Conservation (phyloP, 1,140 invertebrate genomes). For the Brachionus koreanus region DNA sequence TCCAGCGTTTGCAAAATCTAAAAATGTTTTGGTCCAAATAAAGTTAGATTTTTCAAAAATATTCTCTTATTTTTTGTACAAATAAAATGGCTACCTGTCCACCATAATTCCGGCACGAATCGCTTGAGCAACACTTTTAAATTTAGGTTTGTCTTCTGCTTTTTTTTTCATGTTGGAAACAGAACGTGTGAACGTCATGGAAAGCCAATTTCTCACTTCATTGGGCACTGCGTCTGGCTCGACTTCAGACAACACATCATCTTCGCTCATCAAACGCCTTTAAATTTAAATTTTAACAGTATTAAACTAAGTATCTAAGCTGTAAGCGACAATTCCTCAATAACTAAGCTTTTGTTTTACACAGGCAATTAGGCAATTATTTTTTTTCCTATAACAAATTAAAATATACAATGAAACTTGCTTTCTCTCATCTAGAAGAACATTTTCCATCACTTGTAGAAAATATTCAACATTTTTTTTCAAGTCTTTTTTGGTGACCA, state of each 20-base stretch:
- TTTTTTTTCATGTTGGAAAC: constrained; percentile 56
- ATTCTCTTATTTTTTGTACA: background rate
- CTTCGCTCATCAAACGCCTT: constrained; percentile 66
- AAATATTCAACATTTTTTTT: constrained; percentile 43
- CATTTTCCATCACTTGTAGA: constrained; percentile 35
- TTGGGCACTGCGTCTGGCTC: constrained; percentile 88
- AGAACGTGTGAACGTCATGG: constrained; percentile 86
- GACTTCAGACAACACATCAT: constrained; percentile 86
- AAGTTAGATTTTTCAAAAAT: background rate
- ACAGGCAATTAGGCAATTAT: background rate
- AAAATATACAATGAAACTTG: constrained; percentile 43
- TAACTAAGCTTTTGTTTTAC: constrained; percentile 9
- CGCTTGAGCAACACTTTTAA: constrained; percentile 91
- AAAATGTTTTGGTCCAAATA: background rate
- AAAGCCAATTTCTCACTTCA: constrained; percentile 91
- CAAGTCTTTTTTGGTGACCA: constrained; percentile 24
- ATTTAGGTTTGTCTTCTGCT: constrained; percentile 64
- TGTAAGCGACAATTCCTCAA: background rate
- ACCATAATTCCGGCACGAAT: constrained; percentile 95
- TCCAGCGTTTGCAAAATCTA: background rate
- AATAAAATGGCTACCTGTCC: constrained; percentile 65
- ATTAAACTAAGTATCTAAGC: background rate
- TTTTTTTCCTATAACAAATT: constrained; percentile 33
- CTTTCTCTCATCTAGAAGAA: constrained; percentile 44
- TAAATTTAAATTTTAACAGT: background rate